phyloP scores from a whole-genome alignment of 1,140 invertebrate species.

The Aethina tumida region DNA sequence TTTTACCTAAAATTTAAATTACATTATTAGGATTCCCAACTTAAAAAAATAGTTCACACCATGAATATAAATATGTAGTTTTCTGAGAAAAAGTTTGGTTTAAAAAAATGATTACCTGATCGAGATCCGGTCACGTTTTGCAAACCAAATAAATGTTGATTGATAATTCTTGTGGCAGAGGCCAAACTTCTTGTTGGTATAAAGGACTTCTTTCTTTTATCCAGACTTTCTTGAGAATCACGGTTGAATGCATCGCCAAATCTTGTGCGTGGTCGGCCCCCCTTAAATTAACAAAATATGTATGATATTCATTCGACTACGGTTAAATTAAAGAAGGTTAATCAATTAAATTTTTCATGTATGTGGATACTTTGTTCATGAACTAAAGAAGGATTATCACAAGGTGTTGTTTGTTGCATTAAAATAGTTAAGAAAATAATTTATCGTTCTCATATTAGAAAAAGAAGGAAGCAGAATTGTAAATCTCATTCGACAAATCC shows the following conservation, averaged over 20 bases:
- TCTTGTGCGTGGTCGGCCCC: conserved; percentile 33
- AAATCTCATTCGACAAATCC: too few relatives aligned
- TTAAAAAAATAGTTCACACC: neutral
- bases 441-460: neutral
- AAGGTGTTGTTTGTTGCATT: neutral
- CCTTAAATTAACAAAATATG: too few relatives aligned
- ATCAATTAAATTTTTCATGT: too few relatives aligned
- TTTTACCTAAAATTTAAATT: conserved; percentile 42
- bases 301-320: too few relatives aligned
- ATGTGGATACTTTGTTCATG: too few relatives aligned
- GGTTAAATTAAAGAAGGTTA: too few relatives aligned
- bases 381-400: neutral
- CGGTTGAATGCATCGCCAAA: conserved; percentile 36
- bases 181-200: conserved; percentile 54
- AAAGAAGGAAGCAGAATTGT: too few relatives aligned
- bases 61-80: conserved; percentile 1
- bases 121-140: conserved; percentile 44
- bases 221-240: conserved; percentile 43
- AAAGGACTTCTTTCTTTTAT: conserved; percentile 43
- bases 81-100: too few relatives aligned
- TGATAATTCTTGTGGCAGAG: conserved; percentile 61
- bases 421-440: neutral
- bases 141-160: conserved; percentile 62
- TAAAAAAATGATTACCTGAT: conserved; percentile 32
- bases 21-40: conserved; percentile 1